A percentile compares a stretch with the other conserved stretches of the same genome.
phyloP scores from a whole-genome alignment of 2,888 invertebrate genomes.

The Coenonympha arcania region DNA sequence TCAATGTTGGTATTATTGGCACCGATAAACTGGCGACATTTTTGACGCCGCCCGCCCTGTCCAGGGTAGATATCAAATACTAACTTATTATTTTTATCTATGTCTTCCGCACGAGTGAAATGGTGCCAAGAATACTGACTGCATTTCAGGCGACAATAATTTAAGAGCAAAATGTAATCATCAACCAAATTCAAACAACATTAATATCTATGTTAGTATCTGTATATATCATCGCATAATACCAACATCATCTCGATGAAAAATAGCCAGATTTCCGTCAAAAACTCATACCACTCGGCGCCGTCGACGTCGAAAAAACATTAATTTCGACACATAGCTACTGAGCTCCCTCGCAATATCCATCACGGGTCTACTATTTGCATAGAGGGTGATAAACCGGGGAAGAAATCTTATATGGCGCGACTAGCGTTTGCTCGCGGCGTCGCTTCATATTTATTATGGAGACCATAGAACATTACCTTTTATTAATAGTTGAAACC shows the following conservation, averaged over 20 bases:
- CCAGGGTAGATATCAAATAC: too few species aligned
- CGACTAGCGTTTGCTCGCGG: constrained; percentile 51
- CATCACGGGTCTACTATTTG: constrained; percentile 64
- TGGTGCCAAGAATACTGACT: too few species aligned
- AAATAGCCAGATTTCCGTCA: constrained; percentile 37
- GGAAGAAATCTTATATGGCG: constrained; percentile 64
- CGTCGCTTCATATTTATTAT: too few species aligned
- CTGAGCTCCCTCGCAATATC: constrained; percentile 58
- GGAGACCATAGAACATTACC: too few species aligned
- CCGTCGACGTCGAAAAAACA: constrained; percentile 51
- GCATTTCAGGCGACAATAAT: too few species aligned
- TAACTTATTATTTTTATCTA: too few species aligned
- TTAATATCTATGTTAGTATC: constrained; percentile 2
- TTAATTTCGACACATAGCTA: constrained; percentile 67
- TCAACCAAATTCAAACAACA: background rate
- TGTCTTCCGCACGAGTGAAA: too few species aligned
- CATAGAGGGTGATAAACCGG: constrained; percentile 71
- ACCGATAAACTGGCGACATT: too few species aligned
- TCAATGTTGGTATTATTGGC: too few species aligned
- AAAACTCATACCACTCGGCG: constrained; percentile 36
- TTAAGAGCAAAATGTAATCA: too few species aligned
- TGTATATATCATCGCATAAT: constrained; percentile 16
- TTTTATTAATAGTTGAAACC: too few species aligned
- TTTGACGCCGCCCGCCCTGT: too few species aligned
- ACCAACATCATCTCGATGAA: constrained; percentile 31